Evolutionary conservation across 1,140 invertebrate species (phyloP), one percentile per base, ranked within the genome.

Genomic region (Caenorhabditis inopinata): DNA sequence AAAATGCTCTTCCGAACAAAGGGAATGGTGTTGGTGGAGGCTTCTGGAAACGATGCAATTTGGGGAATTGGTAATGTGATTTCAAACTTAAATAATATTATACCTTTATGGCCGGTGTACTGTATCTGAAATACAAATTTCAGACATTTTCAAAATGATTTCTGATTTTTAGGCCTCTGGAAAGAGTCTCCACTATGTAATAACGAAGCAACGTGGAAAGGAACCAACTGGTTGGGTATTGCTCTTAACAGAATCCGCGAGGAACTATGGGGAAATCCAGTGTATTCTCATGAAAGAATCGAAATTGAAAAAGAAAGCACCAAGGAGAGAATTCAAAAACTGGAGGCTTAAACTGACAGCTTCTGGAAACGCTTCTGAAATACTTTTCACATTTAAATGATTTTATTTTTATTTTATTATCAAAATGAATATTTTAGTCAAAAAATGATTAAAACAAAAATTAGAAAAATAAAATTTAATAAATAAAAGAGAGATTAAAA

Each of bases 31-130:
- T 9, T 68, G 0, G 58, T 68, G 25, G 58, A 68, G 58, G 58
- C 58, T 3, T 68, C 58, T 42, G 58, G 58, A 21, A 68, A 68
- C n/a, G 58, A 68, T 68, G 58, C 58, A 1, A 68, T 68, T 68
- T 68, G 58, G 58, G 58, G 58, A 68, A 68, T 38, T 18, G 58
- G 49, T 53, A 14, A 27, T 21, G 11, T 23, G 18, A 42, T 7
- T 7, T 7, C 5, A 42, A 42, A 42, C 14, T 42, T 42, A 42
- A 14, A 53, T 9, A 27, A 53, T n/a, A n/a, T n/a, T n/a, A n/a
- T n/a, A n/a, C n/a, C n/a, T n/a, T n/a, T n/a, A 48, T 14, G 47
- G 47, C 12, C 1, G 16, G 1, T 16, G n/a, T 7, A 14, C 47
- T n/a, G n/a, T n/a, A n/a, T n/a, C n/a, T n/a, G n/a, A n/a, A n/a